phyloP scores from a whole-genome alignment of 2,113 vertebrate species.

The Holacanthus passer region DNA sequence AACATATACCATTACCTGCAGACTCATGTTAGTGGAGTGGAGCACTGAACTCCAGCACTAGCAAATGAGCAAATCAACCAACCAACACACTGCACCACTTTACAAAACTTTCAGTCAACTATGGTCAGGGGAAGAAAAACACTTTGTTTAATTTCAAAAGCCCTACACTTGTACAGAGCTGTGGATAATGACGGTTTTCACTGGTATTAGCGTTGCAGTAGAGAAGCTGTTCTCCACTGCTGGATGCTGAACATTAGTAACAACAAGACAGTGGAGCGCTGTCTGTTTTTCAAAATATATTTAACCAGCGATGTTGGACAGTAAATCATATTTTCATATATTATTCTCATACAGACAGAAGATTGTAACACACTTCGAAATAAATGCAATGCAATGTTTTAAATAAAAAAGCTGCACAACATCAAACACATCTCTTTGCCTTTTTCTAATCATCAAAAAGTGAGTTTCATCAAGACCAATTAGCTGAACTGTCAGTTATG shows the following conservation, averaged over 20 bases:
- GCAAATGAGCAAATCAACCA: background rate
- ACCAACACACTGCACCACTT: background rate
- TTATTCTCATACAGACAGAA: background rate
- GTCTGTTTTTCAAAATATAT: background rate
- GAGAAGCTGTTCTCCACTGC: background rate
- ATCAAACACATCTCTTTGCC: background rate
- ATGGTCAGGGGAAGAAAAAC: background rate
- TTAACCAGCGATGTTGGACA: background rate
- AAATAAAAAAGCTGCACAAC: background rate
- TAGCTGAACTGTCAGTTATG: background rate
- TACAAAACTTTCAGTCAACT: background rate
- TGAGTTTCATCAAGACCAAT: background rate
- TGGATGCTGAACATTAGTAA: background rate
- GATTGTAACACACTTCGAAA: background rate
- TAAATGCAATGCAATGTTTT: background rate
- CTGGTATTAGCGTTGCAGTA: background rate
- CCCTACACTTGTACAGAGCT: background rate
- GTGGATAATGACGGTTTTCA: background rate
- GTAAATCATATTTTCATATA: background rate
- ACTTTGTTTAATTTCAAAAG: constrained; percentile 9
- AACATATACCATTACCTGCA: background rate
- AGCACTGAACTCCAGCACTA: background rate
- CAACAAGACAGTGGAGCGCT: background rate
- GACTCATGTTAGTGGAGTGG: background rate
- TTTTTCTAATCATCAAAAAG: background rate